Evolutionary conservation across 2,797 vertebrate genomes (phyloP), one percentile per base, ranked within the genome.

Genomic region (Buphagus erythrorhynchus): DNA sequence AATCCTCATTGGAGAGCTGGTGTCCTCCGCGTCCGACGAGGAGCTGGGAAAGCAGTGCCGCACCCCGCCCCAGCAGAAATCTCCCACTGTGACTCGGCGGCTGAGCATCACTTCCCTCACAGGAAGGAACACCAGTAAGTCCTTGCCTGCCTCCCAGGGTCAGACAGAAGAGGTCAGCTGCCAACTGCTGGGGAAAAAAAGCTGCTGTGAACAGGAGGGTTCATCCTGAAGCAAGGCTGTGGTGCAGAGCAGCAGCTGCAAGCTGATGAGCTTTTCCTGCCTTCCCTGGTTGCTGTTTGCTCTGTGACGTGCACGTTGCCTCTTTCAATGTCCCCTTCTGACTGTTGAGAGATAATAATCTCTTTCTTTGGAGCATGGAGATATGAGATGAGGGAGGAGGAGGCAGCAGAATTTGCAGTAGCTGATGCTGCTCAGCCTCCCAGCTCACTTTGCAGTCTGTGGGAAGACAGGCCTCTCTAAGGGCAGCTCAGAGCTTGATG

Each of bases 1-100:
- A 68, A 98, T 99, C 42, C 99, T 99, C 29, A 99, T 99, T 28
- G 99, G 99, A 67, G 99, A 99, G 92, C 94, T 99, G 96, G 98
- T 99, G 95, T 97, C 98, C 26, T 98, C 99, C 25, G 96, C 96
- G 0, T 98, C 96, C 1, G 99, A 99, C 0, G 99, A 99, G 43
- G 99, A 99, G 69, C 97, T 98, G 82, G 98, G 98, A 6, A 98
- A 98, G 96, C 99, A 99, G 95, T 98, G 99, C 52, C 99, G 99
- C 73, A 99, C 99, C 15, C 99, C 99, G 8, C 99, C 99, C 1
- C 99, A 99, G 97, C 99, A 99, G 97, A 98, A 98, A 43, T 99
- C 99, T 16, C 99, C 99, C 29, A 99, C 99, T 6, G 97, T 98
- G 15, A 98, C 98, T 35, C 97, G 99, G 25, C 98, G 99, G 29